Conservation (phyloP, 2,113 vertebrate genomes). For the Cebus imitator region DNA sequence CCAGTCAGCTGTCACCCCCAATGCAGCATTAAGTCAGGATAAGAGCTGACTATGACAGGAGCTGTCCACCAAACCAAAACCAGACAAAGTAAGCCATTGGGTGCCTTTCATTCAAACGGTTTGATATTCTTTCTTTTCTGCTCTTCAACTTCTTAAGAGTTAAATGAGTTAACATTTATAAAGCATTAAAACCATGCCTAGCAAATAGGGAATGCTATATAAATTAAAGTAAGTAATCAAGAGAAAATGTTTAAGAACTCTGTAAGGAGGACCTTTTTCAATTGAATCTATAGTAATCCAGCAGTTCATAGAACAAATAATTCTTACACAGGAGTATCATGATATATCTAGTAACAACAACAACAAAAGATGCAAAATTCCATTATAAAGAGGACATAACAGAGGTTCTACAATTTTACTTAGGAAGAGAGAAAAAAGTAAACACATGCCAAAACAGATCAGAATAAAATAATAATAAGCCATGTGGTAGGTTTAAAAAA, state of each 20-base stretch:
- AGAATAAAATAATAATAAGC: constrained; percentile 15
- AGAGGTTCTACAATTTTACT: constrained; percentile 51
- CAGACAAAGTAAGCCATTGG: neutral
- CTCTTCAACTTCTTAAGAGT: constrained; percentile 9
- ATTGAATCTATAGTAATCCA: constrained; percentile 29
- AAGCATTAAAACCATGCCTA: neutral
- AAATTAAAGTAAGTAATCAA: constrained; percentile 27
- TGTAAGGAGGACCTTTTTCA: neutral
- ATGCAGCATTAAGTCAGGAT: neutral
- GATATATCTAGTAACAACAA: constrained; percentile 51
- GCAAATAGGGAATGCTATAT: neutral
- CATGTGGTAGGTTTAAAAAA: neutral
- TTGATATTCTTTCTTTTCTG: neutral
- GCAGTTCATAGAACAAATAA: constrained; percentile 27
- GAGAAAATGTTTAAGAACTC: neutral
- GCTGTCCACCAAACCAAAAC: neutral
- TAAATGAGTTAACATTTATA: constrained; percentile 41
- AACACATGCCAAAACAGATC: constrained; percentile 3
- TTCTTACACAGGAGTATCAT: constrained; percentile 15
- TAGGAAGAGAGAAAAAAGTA: constrained; percentile 44
- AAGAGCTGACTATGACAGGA: neutral
- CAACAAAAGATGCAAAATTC: constrained; percentile 48
- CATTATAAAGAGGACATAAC: constrained; percentile 35
- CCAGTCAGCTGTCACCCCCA: neutral
- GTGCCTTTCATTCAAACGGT: neutral